Evolutionary conservation across 2,888 invertebrate genomes (phyloP).

Genomic region (Pandemis corylana): DNA sequence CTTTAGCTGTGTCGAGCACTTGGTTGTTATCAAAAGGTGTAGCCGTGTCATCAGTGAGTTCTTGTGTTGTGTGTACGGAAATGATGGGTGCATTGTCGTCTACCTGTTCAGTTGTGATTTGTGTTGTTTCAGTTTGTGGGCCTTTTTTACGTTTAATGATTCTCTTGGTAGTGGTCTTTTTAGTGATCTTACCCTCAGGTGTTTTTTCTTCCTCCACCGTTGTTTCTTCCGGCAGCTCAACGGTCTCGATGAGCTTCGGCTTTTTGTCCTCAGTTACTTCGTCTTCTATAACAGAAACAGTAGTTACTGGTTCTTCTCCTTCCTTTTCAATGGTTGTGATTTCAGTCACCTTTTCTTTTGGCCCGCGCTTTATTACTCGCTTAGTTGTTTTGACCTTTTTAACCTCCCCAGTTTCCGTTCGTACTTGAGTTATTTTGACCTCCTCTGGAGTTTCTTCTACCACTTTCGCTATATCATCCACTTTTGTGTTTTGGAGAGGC

Average conservation of each 20-base stretch:
- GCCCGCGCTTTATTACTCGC: conserved; percentile 37
- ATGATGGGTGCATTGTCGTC: conserved; percentile 48
- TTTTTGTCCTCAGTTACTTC: not conserved
- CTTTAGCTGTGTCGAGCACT: conserved; percentile 7
- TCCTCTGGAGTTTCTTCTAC: conserved; percentile 15
- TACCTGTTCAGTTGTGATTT: conserved; percentile 62
- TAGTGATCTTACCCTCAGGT: not conserved
- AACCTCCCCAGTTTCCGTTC: conserved; percentile 18
- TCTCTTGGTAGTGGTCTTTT: not conserved
- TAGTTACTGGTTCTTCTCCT: not conserved
- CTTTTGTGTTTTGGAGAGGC: not conserved
- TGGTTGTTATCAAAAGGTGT: conserved; percentile 26
- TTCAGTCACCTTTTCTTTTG: conserved; percentile 59
- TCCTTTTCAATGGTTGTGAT: conserved; percentile 22
- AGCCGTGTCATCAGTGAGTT: not conserved
- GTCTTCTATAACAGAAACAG: not conserved
- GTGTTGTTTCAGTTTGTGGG: conserved; percentile 50
- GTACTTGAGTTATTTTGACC: conserved; percentile 20
- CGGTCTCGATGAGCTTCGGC: not conserved
- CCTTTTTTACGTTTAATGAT: conserved; percentile 50
- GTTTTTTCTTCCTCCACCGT: not conserved
- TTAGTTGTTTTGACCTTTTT: conserved; percentile 41
- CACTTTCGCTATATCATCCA: not conserved
- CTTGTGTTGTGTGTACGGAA: conserved; percentile 20
- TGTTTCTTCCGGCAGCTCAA: conserved; percentile 48